Base-by-base conservation (phyloP, 2,113 vertebrate species). In the Oncorhynchus keta region DNA sequence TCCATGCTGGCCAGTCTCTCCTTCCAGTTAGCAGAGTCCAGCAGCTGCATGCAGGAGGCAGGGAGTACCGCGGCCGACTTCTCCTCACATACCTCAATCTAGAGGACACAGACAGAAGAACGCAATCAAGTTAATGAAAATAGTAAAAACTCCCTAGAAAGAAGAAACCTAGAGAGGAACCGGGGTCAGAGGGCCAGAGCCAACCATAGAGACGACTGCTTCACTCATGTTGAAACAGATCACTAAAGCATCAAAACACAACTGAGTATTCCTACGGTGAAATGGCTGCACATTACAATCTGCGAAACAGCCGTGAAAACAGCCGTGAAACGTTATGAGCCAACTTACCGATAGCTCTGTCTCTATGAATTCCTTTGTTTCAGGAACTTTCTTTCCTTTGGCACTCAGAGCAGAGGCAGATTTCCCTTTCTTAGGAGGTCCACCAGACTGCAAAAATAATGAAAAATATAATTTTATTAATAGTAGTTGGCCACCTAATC, bases 1-100 rank as follows among this genome's bases (percentile, higher is more conserved):
- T 99, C 98, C 97, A 99, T 98, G 89, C 96, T 97, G 51, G 97
- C 97, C 82, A 99, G 93, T 62, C 98, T 94, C 88, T 99, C 98
- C 84, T 99, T 99, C 97, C 98, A 99, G 88, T 98, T 99, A 80
- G 94, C 88, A 0, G 97, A 99, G 83, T 97, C 97, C 72, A 99
- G 68, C 81, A 95, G 94, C 81, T 97, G 96, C 85, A 99, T 91
- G 83, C 98, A 99, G 64, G 95, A 88, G 39, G 95, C 90, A 69
- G 97, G 97, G 80, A 99, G 95, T 22, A 98, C 97, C 26, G 91
- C 88, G 28, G 94, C 95, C 66, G 97, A 96, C 83, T 93, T 95
- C 70, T 98, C 97, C 90, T 99, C 97, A 88, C 97, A 98, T 64
- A 90, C 94, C 86, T 99, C 98, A 61, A 86, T 75, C 98, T 99